Conservation (phyloP, 2,113 vertebrate species). For the Camelus bactrianus region DNA sequence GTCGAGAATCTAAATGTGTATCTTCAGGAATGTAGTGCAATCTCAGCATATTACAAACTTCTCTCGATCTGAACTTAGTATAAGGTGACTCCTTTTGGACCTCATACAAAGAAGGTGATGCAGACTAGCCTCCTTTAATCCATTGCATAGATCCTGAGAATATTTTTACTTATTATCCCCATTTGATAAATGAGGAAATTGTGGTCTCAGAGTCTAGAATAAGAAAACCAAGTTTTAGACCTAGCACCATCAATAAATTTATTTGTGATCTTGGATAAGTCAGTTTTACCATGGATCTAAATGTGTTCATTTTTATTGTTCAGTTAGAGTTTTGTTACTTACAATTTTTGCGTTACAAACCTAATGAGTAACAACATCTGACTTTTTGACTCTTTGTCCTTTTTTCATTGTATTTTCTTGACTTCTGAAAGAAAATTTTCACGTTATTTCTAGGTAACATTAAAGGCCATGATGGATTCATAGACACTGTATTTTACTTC, state of each 20-base stretch:
- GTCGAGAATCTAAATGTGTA: background rate
- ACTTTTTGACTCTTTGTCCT: background rate
- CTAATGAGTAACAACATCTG: slow-evolving; percentile 2
- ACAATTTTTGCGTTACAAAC: slow-evolving; percentile 17
- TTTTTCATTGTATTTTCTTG: slow-evolving; percentile 58
- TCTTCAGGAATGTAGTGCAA: slow-evolving; percentile 33
- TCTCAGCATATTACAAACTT: slow-evolving; percentile 41
- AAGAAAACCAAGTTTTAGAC: background rate
- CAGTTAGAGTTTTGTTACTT: slow-evolving; percentile 1
- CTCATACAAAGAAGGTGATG: background rate
- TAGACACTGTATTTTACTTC: slow-evolving; percentile 24
- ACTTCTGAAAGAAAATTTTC: background rate
- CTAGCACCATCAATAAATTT: background rate
- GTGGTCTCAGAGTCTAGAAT: background rate
- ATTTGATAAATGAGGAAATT: slow-evolving; percentile 42
- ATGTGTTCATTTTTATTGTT: slow-evolving; percentile 29
- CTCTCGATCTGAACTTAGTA: slow-evolving; percentile 23
- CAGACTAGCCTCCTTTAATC: background rate
- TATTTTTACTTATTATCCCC: background rate
- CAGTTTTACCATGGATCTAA: slow-evolving; percentile 36
- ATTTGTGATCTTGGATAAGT: slow-evolving; percentile 21
- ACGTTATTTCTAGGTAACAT: background rate
- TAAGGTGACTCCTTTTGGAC: background rate
- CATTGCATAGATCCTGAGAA: background rate
- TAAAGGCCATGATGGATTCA: background rate